Evolutionary conservation across 2,113 vertebrate genomes (phyloP), one percentile per base, ranked within the genome.

Genomic region (Sinocyclocheilus anophthalmus): DNA sequence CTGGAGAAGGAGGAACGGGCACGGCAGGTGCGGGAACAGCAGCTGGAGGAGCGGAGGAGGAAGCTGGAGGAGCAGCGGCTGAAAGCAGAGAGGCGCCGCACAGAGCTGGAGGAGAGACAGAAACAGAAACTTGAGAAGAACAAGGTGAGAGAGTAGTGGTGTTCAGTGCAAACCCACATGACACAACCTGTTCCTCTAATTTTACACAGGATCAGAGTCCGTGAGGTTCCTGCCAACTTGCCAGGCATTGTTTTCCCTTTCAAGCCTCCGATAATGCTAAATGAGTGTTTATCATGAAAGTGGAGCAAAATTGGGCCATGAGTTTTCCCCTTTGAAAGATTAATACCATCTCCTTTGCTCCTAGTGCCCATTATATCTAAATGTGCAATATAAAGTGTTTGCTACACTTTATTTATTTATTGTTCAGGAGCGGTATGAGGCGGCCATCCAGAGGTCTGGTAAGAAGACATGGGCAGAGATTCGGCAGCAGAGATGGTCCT

Each of bases 381-480:
- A 48, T 81, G 14, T 18, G 16, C 37, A 3, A 9, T 26, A 26
- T 24, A 65, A 26, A 18, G 5, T 63, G 13, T 22, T 22, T 61
- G 4, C 57, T 50, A 13, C 2, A 48, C 73, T 76, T 39, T 39
- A 6, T 39, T 39, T 39, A 6, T 39, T 39, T 39, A 39, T 45
- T 45, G 42, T 45, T 45, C 89, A 99, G 98, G 97, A 99, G 86
- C 96, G 97, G 76, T 99, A 99, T 4, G 97, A 98, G 91, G 96
- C 97, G 0, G 98, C 96, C 10, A 96, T 99, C 89, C 96, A 97
- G 89, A 93, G 96, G 84, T 97, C 97, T 0, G 92, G 94, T 55
- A 99, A 99, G 95, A 99, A 98, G 93, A 98, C 98, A 0, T 99
- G 98, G 98, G 96, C 97, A 4, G 97, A 99, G 92, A 99, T 99